phyloP scores from a whole-genome alignment of 64 coral and sea anemone genomes.

The Actinia equina region DNA sequence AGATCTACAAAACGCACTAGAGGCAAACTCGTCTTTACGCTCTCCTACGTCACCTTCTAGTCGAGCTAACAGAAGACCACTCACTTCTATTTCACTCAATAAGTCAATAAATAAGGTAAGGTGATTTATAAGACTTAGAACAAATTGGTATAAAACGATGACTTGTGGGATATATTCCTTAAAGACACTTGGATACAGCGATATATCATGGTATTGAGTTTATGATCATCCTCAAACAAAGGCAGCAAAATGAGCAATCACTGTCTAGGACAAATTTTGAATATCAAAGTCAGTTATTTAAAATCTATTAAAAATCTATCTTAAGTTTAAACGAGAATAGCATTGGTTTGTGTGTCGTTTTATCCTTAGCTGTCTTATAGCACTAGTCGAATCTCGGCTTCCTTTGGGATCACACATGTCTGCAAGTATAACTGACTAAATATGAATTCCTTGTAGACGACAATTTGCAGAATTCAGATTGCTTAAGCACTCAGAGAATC shows the following conservation, averaged over 20 bases:
- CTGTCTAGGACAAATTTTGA: not conserved
- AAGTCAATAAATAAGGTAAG: slow-evolving; percentile 18
- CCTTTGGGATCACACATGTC: too few relatives aligned
- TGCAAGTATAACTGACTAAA: too few relatives aligned
- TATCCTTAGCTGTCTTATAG: not conserved
- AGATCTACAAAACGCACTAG: slow-evolving; percentile 83
- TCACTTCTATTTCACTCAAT: slow-evolving; percentile 38
- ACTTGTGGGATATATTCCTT: too few relatives aligned
- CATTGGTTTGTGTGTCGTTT: not conserved
- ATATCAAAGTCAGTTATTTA: not conserved
- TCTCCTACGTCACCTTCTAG: not conserved
- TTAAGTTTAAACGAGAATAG: too few relatives aligned
- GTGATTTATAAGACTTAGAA: not conserved
- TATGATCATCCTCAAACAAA: too few relatives aligned
- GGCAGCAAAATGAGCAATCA: not conserved
- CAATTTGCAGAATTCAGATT: not conserved
- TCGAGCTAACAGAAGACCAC: slow-evolving; percentile 24
- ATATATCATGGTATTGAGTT: too few relatives aligned
- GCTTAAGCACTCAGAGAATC: not conserved
- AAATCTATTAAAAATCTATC: too few relatives aligned
- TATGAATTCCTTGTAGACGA: too few relatives aligned
- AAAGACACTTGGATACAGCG: too few relatives aligned
- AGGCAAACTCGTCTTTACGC: slow-evolving; percentile 12
- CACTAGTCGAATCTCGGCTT: too few relatives aligned
- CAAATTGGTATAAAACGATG: too few relatives aligned